Percentiles rank a stretch among this genome's conserved stretches.
phyloP scores from a whole-genome alignment of 2,797 vertebrate genomes.

The Helostoma temminkii region DNA sequence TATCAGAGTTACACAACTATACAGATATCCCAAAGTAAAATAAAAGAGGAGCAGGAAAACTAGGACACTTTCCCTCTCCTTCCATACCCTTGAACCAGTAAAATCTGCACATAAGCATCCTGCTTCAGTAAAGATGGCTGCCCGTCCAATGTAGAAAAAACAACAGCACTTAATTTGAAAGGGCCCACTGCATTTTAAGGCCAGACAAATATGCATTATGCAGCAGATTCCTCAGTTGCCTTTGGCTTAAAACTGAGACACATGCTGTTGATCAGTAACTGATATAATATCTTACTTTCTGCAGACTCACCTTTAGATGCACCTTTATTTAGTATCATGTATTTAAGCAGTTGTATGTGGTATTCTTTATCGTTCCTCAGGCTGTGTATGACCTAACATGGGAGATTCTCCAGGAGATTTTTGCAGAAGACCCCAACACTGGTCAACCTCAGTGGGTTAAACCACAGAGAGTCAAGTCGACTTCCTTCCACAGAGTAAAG shows the following conservation, averaged over 20 bases:
- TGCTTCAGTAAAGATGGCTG: constrained; percentile 11
- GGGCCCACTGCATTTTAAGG: constrained; percentile 17
- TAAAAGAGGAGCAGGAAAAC: neutral
- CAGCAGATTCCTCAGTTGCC: constrained; percentile 18
- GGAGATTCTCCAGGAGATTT: constrained; percentile 96
- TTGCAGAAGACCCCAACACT: constrained; percentile 91
- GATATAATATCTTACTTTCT: neutral
- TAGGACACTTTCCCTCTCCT: neutral
- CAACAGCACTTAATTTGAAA: constrained; percentile 17
- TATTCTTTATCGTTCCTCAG: constrained; percentile 70
- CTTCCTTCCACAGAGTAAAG: constrained; percentile 90
- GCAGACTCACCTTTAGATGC: too few relatives aligned
- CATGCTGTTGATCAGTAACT: neutral
- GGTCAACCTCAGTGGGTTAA: constrained; percentile 95
- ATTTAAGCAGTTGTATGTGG: neutral
- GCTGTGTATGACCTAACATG: constrained; percentile 94
- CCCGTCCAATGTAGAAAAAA: neutral
- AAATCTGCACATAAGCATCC: neutral
- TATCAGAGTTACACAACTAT: neutral
- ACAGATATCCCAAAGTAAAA: neutral
- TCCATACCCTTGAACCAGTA: neutral
- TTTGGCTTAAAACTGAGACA: neutral
- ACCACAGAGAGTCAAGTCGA: constrained; percentile 86
- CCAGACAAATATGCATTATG: constrained; percentile 7
- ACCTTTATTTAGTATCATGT: neutral